A percentile compares a stretch with the other conserved stretches of the same genome.
These are phyloP conservation scores for Heliconius himera DNA, from an alignment of 1,140 invertebrate species.

Conservation along the genomic window DNA sequence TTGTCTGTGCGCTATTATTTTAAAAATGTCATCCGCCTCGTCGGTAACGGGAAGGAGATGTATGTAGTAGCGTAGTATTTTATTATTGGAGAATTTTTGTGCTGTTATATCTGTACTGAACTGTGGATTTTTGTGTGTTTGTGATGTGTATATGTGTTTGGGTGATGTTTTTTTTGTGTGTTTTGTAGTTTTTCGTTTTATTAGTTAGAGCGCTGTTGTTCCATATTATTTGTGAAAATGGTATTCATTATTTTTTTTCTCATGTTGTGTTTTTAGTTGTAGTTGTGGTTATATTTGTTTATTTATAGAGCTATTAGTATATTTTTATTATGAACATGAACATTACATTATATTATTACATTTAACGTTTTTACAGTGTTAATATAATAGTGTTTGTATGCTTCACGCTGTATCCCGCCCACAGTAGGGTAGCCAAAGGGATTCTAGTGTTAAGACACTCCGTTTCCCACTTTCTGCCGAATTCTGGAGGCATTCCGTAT, in stretches of 20 bases:
- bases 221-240: not conserved
- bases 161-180: not conserved
- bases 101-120: not conserved
- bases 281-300: too few relatives aligned
- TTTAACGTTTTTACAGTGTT: too few relatives aligned
- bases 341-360: too few relatives aligned
- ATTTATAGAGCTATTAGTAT: too few relatives aligned
- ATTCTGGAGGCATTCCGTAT: too few relatives aligned
- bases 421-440: too few relatives aligned
- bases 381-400: too few relatives aligned
- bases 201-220: not conserved
- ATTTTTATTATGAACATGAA: too few relatives aligned
- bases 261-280: not conserved
- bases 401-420: too few relatives aligned
- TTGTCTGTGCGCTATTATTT: constrained; percentile 53
- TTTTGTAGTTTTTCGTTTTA: not conserved
- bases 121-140: not conserved
- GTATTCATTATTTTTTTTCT: not conserved
- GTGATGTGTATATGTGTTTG: not conserved
- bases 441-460: too few relatives aligned
- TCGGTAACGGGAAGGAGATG: constrained; percentile 63
- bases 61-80: constrained; percentile 50
- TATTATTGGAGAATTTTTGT: constrained; percentile 29
- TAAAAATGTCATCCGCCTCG: constrained; percentile 68
- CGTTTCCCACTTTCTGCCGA: too few relatives aligned